A percentile compares a stretch with the other conserved stretches of the same genome.
Evolutionary conservation across 2,113 vertebrate species (phyloP).

Genomic region (Lepidothrix coronata): DNA sequence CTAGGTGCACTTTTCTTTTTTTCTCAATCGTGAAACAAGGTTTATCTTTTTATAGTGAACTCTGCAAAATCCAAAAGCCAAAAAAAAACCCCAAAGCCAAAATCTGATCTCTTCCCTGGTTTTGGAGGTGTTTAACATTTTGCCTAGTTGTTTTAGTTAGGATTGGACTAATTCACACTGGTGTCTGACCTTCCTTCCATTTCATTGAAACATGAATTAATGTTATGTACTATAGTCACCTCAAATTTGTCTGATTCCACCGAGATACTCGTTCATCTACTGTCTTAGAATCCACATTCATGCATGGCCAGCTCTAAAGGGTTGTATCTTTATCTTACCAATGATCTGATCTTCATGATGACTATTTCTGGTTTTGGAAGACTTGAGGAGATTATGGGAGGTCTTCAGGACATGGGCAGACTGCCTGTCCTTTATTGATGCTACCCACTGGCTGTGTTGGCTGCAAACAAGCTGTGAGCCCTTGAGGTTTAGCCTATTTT

Average conservation of each 20-base stretch:
- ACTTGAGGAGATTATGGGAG: background rate
- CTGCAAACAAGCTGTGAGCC: background rate
- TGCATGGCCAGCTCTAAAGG: background rate
- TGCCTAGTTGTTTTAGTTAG: background rate
- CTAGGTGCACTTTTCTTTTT: background rate
- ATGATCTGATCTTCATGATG: background rate
- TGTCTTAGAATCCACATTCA: background rate
- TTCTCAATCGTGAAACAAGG: background rate
- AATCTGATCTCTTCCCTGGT: fast-evolving
- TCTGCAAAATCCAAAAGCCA: background rate
- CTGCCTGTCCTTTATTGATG: background rate
- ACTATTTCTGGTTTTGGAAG: background rate
- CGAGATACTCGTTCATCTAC: background rate
- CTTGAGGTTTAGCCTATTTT: background rate
- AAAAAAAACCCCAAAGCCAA: background rate
- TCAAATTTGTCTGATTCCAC: background rate
- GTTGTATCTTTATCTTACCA: background rate
- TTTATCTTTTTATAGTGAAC: background rate
- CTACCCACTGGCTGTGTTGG: background rate
- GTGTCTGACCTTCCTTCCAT: background rate
- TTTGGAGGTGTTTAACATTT: background rate
- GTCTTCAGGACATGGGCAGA: background rate
- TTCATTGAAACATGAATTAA: background rate
- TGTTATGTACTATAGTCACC: background rate
- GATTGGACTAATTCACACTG: background rate